Percentiles rank a stretch among this genome's conserved stretches.
These are phyloP conservation scores for Hippocampus guttulatus DNA, from an alignment of 2,113 vertebrate genomes.

Conservation along the genomic window DNA sequence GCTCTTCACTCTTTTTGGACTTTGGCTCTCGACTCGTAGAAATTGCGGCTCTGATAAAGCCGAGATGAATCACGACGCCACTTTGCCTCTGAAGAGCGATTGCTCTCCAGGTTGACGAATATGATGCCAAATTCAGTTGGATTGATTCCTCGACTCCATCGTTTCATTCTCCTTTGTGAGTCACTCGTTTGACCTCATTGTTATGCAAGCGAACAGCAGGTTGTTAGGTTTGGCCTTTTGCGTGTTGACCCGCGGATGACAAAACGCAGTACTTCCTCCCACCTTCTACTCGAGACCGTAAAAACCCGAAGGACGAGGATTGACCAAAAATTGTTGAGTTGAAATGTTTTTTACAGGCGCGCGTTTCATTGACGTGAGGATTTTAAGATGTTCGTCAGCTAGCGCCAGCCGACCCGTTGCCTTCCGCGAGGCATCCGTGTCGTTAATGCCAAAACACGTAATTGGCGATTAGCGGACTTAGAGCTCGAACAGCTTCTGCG, in stretches of 20 bases:
- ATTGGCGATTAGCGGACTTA: too few relatives aligned
- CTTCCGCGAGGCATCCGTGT: too few relatives aligned
- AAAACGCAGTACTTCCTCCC: not conserved
- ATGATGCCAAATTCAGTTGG: conserved; percentile 11
- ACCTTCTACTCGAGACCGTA: not conserved
- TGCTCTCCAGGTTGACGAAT: conserved; percentile 5
- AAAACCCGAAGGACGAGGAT: not conserved
- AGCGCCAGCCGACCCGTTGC: too few relatives aligned
- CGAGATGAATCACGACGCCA: not conserved
- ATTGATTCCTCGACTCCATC: not conserved
- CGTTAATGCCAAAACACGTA: too few relatives aligned
- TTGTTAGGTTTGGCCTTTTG: not conserved
- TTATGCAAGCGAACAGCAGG: not conserved
- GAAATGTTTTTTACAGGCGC: too few relatives aligned
- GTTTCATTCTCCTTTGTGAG: not conserved
- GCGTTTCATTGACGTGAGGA: too few relatives aligned
- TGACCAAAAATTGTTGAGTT: not conserved
- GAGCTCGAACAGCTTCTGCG: too few relatives aligned
- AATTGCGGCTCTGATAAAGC: conserved; percentile 1
- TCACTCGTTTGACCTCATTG: not conserved
- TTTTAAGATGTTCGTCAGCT: too few relatives aligned
- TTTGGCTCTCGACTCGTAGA: conserved; percentile 22
- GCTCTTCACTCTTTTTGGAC: conserved; percentile 11
- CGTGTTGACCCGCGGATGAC: not conserved
- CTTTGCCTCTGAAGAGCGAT: not conserved